These are phyloP conservation scores for Pissodes strobi DNA, from an alignment of 1,140 invertebrate genomes.

Conservation along the genomic window DNA sequence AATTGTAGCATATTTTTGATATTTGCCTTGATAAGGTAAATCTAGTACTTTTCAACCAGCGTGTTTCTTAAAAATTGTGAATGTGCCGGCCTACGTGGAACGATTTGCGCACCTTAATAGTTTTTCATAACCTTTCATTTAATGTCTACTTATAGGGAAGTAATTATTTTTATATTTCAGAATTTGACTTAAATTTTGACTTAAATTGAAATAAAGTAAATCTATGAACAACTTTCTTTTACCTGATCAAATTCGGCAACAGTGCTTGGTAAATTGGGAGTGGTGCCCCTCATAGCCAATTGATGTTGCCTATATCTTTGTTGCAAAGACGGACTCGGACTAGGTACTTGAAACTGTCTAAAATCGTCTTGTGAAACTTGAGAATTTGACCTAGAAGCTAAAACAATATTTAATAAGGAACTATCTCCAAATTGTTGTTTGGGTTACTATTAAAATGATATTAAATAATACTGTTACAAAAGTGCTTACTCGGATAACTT, in stretches of 20 bases:
- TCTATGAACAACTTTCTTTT: too few relatives aligned
- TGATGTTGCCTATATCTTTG: conserved; percentile 70
- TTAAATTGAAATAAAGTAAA: too few relatives aligned
- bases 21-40: too few relatives aligned
- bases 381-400: conserved; percentile 42
- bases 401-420: conserved; percentile 13
- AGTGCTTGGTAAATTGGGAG: conserved; percentile 48
- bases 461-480: neutral
- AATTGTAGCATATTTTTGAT: too few relatives aligned
- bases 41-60: too few relatives aligned
- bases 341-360: conserved; percentile 36
- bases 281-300: conserved; percentile 59
- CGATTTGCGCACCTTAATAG: too few relatives aligned
- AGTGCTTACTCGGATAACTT: conserved; percentile 37
- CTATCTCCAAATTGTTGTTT: neutral
- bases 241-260: conserved; percentile 48
- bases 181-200: too few relatives aligned
- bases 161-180: too few relatives aligned
- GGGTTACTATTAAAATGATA: neutral
- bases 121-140: too few relatives aligned
- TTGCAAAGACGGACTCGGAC: conserved; percentile 59
- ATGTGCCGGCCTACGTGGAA: too few relatives aligned
- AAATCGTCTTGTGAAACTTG: conserved; percentile 38
- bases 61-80: too few relatives aligned
- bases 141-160: too few relatives aligned